Conservation (phyloP, 2,797 vertebrate genomes). For the Protosalanx chinensis region DNA sequence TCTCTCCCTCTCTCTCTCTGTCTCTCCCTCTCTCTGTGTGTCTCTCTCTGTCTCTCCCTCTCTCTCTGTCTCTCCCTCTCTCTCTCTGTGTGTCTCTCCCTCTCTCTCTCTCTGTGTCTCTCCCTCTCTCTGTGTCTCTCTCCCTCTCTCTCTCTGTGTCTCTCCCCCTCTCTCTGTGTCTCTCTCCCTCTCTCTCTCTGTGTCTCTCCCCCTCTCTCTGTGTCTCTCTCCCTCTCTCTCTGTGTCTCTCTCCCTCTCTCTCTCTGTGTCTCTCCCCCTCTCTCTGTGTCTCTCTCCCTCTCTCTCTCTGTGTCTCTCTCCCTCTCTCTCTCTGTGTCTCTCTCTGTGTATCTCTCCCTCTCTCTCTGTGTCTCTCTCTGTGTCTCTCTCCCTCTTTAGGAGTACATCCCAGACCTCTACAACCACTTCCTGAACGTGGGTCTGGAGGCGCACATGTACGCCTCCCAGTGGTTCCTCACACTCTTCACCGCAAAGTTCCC, state of each 20-base stretch:
- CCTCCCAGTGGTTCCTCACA: slow-evolving; percentile 99
- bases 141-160: neutral
- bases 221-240: slow-evolving; percentile 20
- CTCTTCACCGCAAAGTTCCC: slow-evolving; percentile 99
- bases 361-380: neutral
- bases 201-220: neutral
- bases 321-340: neutral
- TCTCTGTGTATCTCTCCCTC: neutral
- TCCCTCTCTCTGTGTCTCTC: neutral
- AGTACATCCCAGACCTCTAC: slow-evolving; percentile 94
- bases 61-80: neutral
- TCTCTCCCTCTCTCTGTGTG: neutral
- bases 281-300: neutral
- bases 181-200: neutral
- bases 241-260: slow-evolving; percentile 14
- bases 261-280: neutral
- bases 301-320: neutral
- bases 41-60: neutral
- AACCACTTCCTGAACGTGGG: slow-evolving; percentile 95
- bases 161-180: neutral
- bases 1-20: neutral
- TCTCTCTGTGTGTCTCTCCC: slow-evolving; percentile 11
- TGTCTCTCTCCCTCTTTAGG: slow-evolving; percentile 67
- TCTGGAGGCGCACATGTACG: slow-evolving; percentile 98
- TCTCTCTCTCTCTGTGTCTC: slow-evolving; percentile 6